Evolutionary conservation across 2,888 invertebrate species (phyloP).

Genomic region (Paralinhomoeus sp.): DNA sequence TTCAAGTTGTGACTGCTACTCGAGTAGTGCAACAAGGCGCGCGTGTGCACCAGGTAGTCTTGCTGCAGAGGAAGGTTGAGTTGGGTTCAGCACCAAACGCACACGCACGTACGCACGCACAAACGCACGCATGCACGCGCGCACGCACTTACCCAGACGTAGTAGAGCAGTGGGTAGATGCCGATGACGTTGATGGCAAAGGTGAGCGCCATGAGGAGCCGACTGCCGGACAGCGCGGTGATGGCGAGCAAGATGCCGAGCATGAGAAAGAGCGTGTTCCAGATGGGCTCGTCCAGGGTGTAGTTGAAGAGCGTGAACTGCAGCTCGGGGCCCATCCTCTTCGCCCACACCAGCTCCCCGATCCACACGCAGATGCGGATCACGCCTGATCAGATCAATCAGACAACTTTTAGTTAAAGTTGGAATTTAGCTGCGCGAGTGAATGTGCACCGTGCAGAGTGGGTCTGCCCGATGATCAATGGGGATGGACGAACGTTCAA

Average conservation of each 20-base stretch:
- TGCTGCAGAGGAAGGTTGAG: too few relatives aligned
- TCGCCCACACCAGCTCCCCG: not conserved
- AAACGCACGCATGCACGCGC: slow-evolving; percentile 1
- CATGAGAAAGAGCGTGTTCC: not conserved
- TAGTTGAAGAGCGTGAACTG: slow-evolving; percentile 4
- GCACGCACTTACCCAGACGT: slow-evolving; percentile 4
- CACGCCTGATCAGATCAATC: not conserved
- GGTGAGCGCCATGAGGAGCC: not conserved
- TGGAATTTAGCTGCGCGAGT: too few relatives aligned
- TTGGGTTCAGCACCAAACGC: too few relatives aligned
- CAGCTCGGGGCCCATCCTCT: not conserved
- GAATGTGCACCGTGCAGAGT: too few relatives aligned
- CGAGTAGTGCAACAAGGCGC: too few relatives aligned
- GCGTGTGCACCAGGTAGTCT: too few relatives aligned
- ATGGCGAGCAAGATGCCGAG: not conserved
- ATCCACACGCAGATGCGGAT: not conserved
- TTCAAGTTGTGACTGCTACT: too few relatives aligned
- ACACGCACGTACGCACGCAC: not conserved
- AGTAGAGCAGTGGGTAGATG: not conserved
- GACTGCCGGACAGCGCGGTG: not conserved
- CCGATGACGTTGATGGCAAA: not conserved
- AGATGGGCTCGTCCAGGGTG: slow-evolving; percentile 5
- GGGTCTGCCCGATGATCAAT: too few relatives aligned
- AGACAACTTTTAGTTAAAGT: too few relatives aligned
- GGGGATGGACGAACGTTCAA: too few relatives aligned